Conservation (phyloP, 2,888 invertebrate genomes). For the Omphaloscelis lunosa region DNA sequence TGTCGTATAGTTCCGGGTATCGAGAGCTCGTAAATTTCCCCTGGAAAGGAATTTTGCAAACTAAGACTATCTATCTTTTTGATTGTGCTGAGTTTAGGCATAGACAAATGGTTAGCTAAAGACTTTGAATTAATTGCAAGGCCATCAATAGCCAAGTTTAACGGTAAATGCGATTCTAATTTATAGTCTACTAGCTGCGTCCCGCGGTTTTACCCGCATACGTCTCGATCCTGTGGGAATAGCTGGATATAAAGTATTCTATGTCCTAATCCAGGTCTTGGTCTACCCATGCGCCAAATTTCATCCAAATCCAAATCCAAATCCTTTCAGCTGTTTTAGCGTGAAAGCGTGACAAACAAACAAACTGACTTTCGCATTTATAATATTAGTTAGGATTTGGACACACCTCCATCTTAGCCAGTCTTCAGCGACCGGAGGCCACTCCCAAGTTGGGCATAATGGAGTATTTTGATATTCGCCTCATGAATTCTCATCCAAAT, state of each 20-base stretch:
- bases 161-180: conserved; percentile 30
- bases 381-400: conserved; percentile 1
- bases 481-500: conserved; percentile 32
- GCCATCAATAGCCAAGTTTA: conserved; percentile 48
- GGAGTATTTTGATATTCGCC: conserved; percentile 26
- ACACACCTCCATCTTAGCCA: conserved; percentile 20
- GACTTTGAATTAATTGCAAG: conserved; percentile 52
- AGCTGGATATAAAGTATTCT: too few relatives aligned
- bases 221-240: too few relatives aligned
- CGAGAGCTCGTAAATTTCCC: conserved; percentile 60
- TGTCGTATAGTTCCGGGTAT: conserved; percentile 55
- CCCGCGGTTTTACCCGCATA: too few relatives aligned
- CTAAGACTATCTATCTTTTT: conserved; percentile 60
- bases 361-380: too few relatives aligned
- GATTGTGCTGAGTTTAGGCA: conserved; percentile 57
- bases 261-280: too few relatives aligned
- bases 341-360: too few relatives aligned
- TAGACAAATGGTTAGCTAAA: conserved; percentile 58
- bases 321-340: too few relatives aligned
- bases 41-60: conserved; percentile 56
- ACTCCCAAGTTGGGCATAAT: conserved; percentile 33
- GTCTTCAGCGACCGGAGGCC: neutral
- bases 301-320: too few relatives aligned
- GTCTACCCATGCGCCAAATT: too few relatives aligned
- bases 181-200: conserved; percentile 5